Percentiles rank a stretch among this genome's conserved stretches.
Conservation (phyloP, 2,113 vertebrate species). For the Nycticryphes semicollaris region DNA sequence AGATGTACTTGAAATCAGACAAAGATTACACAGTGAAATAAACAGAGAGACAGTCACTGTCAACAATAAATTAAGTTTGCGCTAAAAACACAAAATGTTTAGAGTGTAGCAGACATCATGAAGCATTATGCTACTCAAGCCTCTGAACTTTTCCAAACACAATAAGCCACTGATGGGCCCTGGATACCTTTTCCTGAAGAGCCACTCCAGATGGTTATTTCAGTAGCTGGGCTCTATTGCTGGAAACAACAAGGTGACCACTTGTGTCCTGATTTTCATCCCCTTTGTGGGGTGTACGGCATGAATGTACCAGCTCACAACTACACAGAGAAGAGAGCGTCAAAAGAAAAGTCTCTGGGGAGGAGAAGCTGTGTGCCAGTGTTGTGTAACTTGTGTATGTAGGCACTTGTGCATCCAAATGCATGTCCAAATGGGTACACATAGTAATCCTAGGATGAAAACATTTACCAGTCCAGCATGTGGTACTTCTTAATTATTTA, state of each 20-base stretch:
- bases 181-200: conserved; percentile 41
- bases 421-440: neutral
- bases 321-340: accelerated
- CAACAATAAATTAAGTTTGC: conserved; percentile 42
- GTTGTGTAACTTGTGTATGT: neutral
- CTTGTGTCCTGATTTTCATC: neutral
- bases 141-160: conserved; percentile 47
- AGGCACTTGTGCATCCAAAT: neutral
- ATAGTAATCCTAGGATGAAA: neutral
- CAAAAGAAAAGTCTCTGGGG: neutral
- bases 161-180: neutral
- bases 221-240: neutral
- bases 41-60: conserved; percentile 20
- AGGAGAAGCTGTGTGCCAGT: neutral
- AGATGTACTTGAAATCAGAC: conserved; percentile 54
- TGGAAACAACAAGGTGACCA: neutral
- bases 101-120: conserved; percentile 14
- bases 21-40: conserved; percentile 55
- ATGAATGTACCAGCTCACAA: neutral
- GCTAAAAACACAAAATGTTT: conserved; percentile 4
- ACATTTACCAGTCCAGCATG: neutral
- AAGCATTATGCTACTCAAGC: neutral
- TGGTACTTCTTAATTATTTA: neutral
- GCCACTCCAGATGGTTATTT: neutral
- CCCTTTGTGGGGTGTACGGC: neutral